Evolutionary conservation across 2,888 invertebrate species (phyloP), one percentile per base, ranked within the genome.

Genomic region (Sesia apiformis): DNA sequence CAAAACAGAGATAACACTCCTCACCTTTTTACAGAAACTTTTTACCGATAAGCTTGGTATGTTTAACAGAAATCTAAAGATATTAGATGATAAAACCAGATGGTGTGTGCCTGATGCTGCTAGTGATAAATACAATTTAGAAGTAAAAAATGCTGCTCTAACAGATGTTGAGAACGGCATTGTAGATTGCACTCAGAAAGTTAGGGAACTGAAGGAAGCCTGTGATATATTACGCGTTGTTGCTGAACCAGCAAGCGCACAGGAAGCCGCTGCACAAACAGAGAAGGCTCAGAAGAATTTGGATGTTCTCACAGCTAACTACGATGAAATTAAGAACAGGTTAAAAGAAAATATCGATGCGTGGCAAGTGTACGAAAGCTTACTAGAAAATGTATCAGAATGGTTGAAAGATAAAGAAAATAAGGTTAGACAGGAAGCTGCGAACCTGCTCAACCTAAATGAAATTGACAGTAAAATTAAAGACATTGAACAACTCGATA

Each of bases 31-130:
- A 54, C 96, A 96, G 72, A 97, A 97, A 78, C 92, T 95, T 63
- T 96, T 97, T 67, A 93, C 93, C 52, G 97, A 97, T 62, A 97
- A 96, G 70, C 92, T 96, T 56, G 93, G 93, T 52, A 94, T 94
- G 72, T 90, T 97, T 43, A 94, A 96, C 66, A 92, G 97, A 64
- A 93, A 96, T 72, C 91, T 98, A 5, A 91, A 92, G 53, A 93
- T 95, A 1, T 93, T 95, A 61, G 94, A 94, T 60, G 98, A 98
- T 71, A 98, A 98, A 80, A 93, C 97, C 1, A 91, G 93, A 7
- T 98, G 98, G 97, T 98, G 98, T 76, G 92, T 94, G 69, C 96
- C 97, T 0, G 97, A 98, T 72, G 92, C 94, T 1, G 93, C 94
- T 41, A 97, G 96, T 69, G 98, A 98, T 72, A 94, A 94, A 75